phyloP scores from a whole-genome alignment of 2,888 invertebrate species.

The Callyntrura sp. region DNA sequence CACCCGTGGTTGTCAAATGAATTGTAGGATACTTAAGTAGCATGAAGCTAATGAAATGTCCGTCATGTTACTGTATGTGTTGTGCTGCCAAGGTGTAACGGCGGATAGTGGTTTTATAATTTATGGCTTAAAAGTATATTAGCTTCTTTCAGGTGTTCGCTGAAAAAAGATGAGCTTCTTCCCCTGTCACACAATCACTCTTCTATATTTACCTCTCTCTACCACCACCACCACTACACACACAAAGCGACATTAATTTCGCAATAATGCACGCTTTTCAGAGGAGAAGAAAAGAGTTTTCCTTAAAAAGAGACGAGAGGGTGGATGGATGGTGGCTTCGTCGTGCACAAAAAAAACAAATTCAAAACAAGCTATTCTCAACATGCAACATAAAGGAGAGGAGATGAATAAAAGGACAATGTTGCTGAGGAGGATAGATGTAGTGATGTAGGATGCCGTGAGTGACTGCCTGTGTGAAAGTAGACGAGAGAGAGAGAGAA shows the following conservation, averaged over 20 bases:
- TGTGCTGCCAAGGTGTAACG: background rate
- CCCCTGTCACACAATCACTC: no score
- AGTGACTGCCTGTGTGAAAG: background rate
- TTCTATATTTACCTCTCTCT: background rate
- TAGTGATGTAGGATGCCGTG: background rate
- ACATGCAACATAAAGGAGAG: background rate
- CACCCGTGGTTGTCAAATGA: background rate
- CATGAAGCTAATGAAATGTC: slow-evolving; percentile 67
- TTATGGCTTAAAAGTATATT: slow-evolving; percentile 49
- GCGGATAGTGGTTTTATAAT: slow-evolving; percentile 57
- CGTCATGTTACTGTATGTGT: slow-evolving; percentile 31
- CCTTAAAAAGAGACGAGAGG: background rate
- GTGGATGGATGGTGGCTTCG: no score
- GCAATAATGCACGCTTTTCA: slow-evolving; percentile 2
- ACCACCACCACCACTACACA: background rate
- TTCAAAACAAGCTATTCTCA: slow-evolving; percentile 5
- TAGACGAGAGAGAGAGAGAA: background rate
- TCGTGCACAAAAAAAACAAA: background rate
- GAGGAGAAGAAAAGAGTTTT: slow-evolving; percentile 3
- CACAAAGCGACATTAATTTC: background rate
- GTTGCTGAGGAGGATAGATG: background rate
- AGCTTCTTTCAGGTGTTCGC: background rate
- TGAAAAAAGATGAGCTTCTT: no score
- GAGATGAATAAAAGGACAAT: slow-evolving; percentile 1
- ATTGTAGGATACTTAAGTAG: slow-evolving; percentile 14